These are phyloP conservation scores for Parnassius glacialis DNA, from an alignment of 2,888 invertebrate species.

Conservation along the genomic window DNA sequence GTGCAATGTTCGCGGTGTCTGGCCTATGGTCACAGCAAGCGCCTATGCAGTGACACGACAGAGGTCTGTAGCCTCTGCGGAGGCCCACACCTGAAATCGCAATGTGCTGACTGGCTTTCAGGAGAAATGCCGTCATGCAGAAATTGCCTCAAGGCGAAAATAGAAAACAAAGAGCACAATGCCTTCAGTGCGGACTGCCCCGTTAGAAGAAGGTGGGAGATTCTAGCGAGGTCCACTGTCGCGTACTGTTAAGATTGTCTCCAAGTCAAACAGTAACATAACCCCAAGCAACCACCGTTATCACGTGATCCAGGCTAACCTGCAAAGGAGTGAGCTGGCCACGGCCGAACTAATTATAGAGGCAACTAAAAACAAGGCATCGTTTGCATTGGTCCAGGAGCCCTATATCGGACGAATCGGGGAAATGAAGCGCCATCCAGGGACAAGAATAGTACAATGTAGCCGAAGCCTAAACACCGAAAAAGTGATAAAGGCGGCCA, in stretches of 20 bases:
- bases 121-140: neutral
- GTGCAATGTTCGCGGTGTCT: too few relatives aligned
- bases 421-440: neutral
- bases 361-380: neutral
- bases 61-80: slow-evolving; percentile 2
- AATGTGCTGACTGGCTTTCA: neutral
- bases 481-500: neutral
- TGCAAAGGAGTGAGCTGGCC: neutral
- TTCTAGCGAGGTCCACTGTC: neutral
- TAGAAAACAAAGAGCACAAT: neutral
- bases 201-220: neutral
- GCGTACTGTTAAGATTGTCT: neutral
- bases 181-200: too few relatives aligned
- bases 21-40: too few relatives aligned
- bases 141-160: neutral
- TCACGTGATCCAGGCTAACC: neutral
- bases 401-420: neutral
- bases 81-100: neutral
- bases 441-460: neutral
- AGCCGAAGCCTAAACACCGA: neutral
- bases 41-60: too few relatives aligned
- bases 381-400: neutral
- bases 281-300: neutral
- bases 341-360: neutral
- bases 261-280: neutral